Percentiles rank a stretch among this genome's conserved stretches.
Conservation (phyloP, 2,113 vertebrate species). For the Equus przewalskii region DNA sequence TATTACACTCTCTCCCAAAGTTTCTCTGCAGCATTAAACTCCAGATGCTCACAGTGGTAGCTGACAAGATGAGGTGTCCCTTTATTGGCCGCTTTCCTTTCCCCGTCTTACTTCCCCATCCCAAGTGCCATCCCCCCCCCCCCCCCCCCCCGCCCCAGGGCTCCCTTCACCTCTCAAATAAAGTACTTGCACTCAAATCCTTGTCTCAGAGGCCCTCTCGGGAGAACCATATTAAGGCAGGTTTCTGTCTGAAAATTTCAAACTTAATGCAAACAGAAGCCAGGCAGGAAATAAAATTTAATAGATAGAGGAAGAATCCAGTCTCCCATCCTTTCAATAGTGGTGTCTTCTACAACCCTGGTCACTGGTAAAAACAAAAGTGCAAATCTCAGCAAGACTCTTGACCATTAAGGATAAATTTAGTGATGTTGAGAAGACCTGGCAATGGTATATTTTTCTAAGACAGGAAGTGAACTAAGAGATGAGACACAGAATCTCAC, state of each 20-base stretch:
- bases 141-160: accelerated
- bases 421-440: background rate
- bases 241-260: constrained; percentile 2
- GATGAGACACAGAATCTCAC: background rate
- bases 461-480: background rate
- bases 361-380: background rate
- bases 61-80: background rate
- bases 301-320: background rate
- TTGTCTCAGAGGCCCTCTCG: background rate
- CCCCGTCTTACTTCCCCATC: background rate
- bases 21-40: background rate
- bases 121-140: no score
- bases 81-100: background rate
- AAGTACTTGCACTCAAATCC: background rate
- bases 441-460: background rate
- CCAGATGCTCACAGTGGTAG: accelerated
- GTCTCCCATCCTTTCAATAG: background rate
- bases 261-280: background rate
- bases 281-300: constrained; percentile 18
- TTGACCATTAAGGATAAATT: background rate
- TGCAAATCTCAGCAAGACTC: constrained; percentile 12
- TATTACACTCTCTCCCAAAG: background rate
- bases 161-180: background rate
- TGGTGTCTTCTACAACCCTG: background rate
- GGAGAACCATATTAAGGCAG: background rate